Evolutionary conservation across 2,113 vertebrate species (phyloP).

Genomic region (Xenus cinereus): DNA sequence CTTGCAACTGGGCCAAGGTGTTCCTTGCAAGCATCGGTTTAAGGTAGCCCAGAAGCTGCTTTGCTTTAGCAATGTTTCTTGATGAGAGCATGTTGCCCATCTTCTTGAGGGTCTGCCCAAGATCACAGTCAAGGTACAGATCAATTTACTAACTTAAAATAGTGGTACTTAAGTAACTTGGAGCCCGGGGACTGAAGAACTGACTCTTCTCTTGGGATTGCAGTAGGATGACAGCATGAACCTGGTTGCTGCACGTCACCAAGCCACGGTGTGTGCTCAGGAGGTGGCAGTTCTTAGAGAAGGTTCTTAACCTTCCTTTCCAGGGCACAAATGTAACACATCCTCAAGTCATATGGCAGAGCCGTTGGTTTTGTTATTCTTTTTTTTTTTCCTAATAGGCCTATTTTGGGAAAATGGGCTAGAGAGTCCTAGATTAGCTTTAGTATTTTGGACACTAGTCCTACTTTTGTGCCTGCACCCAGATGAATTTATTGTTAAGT

Average conservation of each 20-base stretch:
- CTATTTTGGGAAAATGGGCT: conserved; percentile 67
- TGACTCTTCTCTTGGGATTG: background rate
- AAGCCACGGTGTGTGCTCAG: background rate
- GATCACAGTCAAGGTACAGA: background rate
- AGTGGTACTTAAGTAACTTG: background rate
- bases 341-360: conserved; percentile 23
- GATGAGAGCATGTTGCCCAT: rapidly evolving
- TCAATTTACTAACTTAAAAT: background rate
- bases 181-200: background rate
- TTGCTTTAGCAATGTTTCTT: background rate
- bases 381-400: background rate
- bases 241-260: rapidly evolving
- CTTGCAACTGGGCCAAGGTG: background rate
- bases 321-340: conserved; percentile 33
- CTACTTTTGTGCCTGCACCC: conserved; percentile 18
- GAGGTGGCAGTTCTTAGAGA: background rate
- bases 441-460: conserved; percentile 56
- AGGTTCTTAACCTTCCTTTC: conserved; percentile 31
- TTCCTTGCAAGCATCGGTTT: background rate
- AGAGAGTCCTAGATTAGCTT: conserved; percentile 63
- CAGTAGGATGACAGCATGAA: rapidly evolving
- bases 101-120: background rate
- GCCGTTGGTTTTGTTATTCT: background rate
- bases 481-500: background rate
- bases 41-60: background rate